Base-by-base conservation (phyloP, 2,888 invertebrate species). In the Drosophila nr. perissopoda region DNA sequence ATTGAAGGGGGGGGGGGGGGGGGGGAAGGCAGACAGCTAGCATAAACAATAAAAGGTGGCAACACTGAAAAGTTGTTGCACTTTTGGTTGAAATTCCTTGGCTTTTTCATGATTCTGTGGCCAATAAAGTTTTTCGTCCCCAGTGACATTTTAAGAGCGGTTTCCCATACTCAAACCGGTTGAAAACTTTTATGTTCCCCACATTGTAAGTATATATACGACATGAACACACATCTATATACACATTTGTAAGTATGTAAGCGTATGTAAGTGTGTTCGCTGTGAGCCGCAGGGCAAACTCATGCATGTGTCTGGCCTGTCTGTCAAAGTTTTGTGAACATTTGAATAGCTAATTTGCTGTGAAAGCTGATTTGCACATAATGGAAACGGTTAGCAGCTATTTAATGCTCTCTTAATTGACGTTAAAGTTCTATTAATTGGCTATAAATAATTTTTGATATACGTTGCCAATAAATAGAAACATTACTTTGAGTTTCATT, bases 271-370 rank as follows among this genome's bases (percentile, higher is more conserved):
- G 71, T 75, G 25, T 27, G 46, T 48, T 65, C 71, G 70, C 72
- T 59, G 40, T 60, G 69, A 57, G 74, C 79, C 84, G 62, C 74
- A 72, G 74, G 74, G 69, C 61, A 71, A 87, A 89, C 89, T 87
- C 68, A n/a, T 73, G 60, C 63, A 68, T 73, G 46, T 54, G 76
- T 62, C 70, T 69, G 58, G 76, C 54, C 58, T 72, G 81, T 77
- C 89, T 82, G 78, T 83, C 72, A 80, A 87, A 90, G 76, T 87
- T 90, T 80, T 49, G 65, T 56, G 66, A 74, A 70, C 80, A 80
- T 78, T 83, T 89, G 88, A 71, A 80, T 81, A 76, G 87, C 88
- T 87, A 90, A 90, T 87, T 90, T 90, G 76, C 82, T 89, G 87
- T 76, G 60, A 89, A 87, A 87, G 82, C 88, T 80, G 78, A 82